phyloP scores from a whole-genome alignment of 2,797 vertebrate species.

The Melanotaenia boesemani region DNA sequence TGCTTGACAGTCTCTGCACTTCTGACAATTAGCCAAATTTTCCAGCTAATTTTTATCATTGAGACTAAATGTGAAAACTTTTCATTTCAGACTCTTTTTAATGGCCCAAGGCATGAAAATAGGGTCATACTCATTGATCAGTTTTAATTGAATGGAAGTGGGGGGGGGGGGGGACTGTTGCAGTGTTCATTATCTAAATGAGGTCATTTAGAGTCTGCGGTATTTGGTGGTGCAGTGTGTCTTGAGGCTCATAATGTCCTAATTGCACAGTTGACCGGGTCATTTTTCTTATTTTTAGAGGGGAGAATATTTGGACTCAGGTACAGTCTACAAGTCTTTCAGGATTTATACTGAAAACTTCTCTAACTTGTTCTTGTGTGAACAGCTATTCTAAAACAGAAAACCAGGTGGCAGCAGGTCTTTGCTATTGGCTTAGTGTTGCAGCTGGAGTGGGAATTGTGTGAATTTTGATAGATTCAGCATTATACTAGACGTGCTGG shows the following conservation, averaged over 20 bases:
- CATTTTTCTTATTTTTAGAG: constrained; percentile 62
- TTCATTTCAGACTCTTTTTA: constrained; percentile 58
- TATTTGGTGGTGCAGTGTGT: constrained; percentile 60
- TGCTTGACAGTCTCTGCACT: constrained; percentile 25
- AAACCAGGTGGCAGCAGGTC: constrained; percentile 74
- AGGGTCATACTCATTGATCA: constrained; percentile 58
- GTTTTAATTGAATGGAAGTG: constrained; percentile 72
- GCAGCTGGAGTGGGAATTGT: constrained; percentile 29
- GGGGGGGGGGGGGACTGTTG: constrained; percentile 55
- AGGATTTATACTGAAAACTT: constrained; percentile 53
- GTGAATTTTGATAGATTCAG: constrained; percentile 27
- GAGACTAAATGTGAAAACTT: constrained; percentile 53
- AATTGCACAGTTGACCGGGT: constrained; percentile 70
- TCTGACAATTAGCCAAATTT: constrained; percentile 44
- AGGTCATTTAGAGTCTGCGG: constrained; percentile 70
- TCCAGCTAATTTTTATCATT: constrained; percentile 40
- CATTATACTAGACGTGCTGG: background rate
- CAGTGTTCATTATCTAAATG: constrained; percentile 74
- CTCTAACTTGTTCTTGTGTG: constrained; percentile 24
- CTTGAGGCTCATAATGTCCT: constrained; percentile 69
- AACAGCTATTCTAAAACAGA: constrained; percentile 60
- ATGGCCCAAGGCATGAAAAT: constrained; percentile 57
- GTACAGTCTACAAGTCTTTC: constrained; percentile 47
- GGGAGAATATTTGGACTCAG: constrained; percentile 42
- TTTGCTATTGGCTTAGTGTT: constrained; percentile 34